Conservation (phyloP, 2,888 invertebrate species). For the Cephus pygmeus region DNA sequence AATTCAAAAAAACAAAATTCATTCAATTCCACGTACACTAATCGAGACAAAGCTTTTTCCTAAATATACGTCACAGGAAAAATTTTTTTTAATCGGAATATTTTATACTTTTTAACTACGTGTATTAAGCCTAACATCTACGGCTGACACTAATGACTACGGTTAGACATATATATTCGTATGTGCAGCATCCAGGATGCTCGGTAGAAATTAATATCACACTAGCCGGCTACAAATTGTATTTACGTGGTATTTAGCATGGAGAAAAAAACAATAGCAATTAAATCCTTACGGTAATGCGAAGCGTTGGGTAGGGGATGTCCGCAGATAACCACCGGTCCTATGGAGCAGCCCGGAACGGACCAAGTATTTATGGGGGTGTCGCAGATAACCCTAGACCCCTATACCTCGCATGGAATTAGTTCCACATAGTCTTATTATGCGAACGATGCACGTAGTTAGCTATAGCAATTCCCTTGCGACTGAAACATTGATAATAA, state of each 20-base stretch:
- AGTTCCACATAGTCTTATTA: conserved; percentile 14
- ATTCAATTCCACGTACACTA: background rate
- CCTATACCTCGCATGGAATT: conserved; percentile 30
- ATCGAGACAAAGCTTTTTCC: background rate
- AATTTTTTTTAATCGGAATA: background rate
- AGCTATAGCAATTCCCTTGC: background rate
- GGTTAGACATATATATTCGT: background rate
- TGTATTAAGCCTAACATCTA: background rate
- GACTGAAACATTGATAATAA: no score
- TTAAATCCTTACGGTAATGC: conserved; percentile 45
- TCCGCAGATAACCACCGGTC: conserved; percentile 42
- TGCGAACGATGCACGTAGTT: background rate
- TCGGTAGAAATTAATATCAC: background rate
- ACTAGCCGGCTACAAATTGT: background rate
- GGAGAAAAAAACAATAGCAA: conserved; percentile 44
- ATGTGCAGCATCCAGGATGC: background rate
- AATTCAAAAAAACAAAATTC: background rate
- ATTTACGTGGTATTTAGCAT: background rate
- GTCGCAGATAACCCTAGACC: conserved; percentile 45
- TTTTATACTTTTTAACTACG: background rate
- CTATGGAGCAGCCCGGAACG: conserved; percentile 16
- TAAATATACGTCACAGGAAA: background rate
- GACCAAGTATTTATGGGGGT: conserved; percentile 42
- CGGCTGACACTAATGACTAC: background rate
- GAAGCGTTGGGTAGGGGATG: conserved; percentile 36